These are phyloP conservation scores for Progne subis DNA, from an alignment of 2,113 vertebrate species.

Conservation along the genomic window DNA sequence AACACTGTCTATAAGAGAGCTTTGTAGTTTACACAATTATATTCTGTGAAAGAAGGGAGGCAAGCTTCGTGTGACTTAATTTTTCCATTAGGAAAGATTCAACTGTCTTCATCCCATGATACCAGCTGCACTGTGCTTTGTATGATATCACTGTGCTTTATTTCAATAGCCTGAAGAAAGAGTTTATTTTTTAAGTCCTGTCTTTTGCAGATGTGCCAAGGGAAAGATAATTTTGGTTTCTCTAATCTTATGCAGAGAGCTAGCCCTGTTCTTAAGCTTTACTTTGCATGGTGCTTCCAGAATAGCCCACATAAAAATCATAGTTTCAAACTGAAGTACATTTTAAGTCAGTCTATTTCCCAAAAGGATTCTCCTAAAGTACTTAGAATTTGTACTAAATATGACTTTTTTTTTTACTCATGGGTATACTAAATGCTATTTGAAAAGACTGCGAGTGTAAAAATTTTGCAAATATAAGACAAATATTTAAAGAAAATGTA, in stretches of 20 bases:
- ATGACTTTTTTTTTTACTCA: not conserved
- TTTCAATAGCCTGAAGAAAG: constrained; percentile 73
- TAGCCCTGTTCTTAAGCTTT: constrained; percentile 50
- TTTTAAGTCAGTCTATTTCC: not conserved
- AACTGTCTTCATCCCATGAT: constrained; percentile 66
- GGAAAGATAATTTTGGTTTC: constrained; percentile 68
- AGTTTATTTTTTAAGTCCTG: constrained; percentile 73
- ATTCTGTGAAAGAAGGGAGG: constrained; percentile 72
- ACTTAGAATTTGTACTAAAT: not conserved
- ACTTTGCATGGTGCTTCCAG: constrained; percentile 13
- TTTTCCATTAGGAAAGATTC: constrained; percentile 74
- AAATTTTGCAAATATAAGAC: not conserved
- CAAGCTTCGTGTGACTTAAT: constrained; percentile 72
- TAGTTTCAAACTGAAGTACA: not conserved
- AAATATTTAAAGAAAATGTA: not conserved
- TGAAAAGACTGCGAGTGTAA: not conserved
- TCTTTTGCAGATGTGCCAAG: constrained; percentile 71
- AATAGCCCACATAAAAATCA: not conserved
- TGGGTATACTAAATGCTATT: not conserved
- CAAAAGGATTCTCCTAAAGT: not conserved
- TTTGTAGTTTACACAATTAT: constrained; percentile 79
- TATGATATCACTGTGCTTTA: constrained; percentile 71
- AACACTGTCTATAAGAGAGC: constrained; percentile 75
- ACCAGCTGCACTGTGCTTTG: constrained; percentile 76
- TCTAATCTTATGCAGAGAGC: constrained; percentile 50